These are phyloP conservation scores for Elanoides forficatus DNA, from an alignment of 2,113 vertebrate genomes.

Conservation along the genomic window DNA sequence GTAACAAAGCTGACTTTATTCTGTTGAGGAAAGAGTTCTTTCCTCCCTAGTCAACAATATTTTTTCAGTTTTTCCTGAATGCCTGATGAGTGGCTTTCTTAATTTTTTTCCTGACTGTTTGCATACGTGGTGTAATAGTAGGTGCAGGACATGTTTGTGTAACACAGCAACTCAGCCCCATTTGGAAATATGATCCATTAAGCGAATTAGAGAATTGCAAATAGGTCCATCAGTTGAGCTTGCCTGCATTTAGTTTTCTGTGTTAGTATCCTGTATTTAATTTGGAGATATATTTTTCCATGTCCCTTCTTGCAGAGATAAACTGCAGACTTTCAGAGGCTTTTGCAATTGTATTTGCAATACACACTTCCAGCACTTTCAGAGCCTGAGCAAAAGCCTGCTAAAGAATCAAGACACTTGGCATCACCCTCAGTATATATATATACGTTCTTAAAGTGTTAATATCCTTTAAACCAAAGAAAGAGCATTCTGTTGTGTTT, in stretches of 20 bases:
- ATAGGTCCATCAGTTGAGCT: neutral
- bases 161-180: neutral
- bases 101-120: neutral
- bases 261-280: neutral
- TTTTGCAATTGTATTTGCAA: neutral
- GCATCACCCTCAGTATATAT: neutral
- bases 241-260: neutral
- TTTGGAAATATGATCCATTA: neutral
- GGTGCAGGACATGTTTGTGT: neutral
- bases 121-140: accelerated
- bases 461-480: neutral
- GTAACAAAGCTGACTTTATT: neutral
- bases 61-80: neutral
- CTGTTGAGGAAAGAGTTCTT: neutral
- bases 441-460: neutral
- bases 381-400: neutral
- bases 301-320: neutral
- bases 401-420: neutral
- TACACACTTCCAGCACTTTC: neutral
- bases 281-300: neutral
- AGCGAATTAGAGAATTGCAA: neutral
- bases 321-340: neutral
- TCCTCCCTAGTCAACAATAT: neutral
- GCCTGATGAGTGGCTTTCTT: neutral
- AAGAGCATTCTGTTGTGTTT: neutral